These are phyloP conservation scores for Apamea anceps DNA, from an alignment of 2,888 invertebrate genomes.

Conservation along the genomic window DNA sequence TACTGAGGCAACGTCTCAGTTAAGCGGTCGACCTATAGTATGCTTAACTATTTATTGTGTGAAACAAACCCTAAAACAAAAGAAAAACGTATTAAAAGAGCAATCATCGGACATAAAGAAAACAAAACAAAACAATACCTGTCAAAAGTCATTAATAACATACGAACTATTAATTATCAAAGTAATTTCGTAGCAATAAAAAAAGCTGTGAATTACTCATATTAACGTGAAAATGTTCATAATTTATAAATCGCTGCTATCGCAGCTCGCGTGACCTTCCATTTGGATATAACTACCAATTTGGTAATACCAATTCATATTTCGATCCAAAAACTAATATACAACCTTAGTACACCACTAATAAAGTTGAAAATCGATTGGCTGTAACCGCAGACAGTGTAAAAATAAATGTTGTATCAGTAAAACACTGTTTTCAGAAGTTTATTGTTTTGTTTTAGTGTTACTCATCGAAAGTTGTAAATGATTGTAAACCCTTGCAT, in stretches of 20 bases:
- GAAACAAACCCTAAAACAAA: background rate
- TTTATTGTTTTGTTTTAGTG: constrained; percentile 51
- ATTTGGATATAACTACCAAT: constrained; percentile 69
- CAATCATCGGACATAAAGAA: constrained; percentile 42
- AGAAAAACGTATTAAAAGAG: constrained; percentile 30
- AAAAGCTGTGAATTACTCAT: constrained; percentile 67
- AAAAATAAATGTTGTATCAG: constrained; percentile 45
- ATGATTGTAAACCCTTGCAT: constrained; percentile 31
- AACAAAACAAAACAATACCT: constrained; percentile 53
- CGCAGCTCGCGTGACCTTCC: constrained; percentile 70
- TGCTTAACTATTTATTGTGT: no score
- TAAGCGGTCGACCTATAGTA: no score
- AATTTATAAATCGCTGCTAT: constrained; percentile 72
- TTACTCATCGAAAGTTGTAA: constrained; percentile 51
- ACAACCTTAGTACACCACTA: constrained; percentile 10
- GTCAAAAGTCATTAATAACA: constrained; percentile 49
- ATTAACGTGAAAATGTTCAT: constrained; percentile 69
- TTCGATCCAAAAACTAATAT: constrained; percentile 15
- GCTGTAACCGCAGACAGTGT: constrained; percentile 14
- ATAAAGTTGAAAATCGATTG: constrained; percentile 37
- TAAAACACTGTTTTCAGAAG: constrained; percentile 60
- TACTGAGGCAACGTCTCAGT: no score
- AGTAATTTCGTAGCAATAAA: constrained; percentile 73
- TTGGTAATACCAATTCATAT: constrained; percentile 61
- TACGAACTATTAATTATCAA: constrained; percentile 65